A percentile compares a stretch with the other conserved stretches of the same genome.
These are phyloP conservation scores for Zelleria hepariella DNA, from an alignment of 2,888 invertebrate genomes.

Conservation along the genomic window DNA sequence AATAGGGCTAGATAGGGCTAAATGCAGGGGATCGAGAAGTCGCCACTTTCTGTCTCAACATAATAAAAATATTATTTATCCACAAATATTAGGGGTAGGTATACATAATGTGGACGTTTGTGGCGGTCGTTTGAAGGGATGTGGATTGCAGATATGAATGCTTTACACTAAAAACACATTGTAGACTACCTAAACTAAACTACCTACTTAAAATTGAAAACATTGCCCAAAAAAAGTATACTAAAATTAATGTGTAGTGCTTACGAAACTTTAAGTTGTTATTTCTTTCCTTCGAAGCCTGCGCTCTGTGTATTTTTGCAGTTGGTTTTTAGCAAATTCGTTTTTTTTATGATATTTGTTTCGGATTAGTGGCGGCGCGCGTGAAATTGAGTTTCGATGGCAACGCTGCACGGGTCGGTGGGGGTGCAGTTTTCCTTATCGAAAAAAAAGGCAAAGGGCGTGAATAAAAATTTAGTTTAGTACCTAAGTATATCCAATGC, in stretches of 20 bases:
- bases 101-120: too few relatives aligned
- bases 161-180: too few relatives aligned
- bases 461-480: too few relatives aligned
- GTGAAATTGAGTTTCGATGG: background rate
- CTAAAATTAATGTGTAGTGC: background rate
- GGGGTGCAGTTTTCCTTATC: background rate
- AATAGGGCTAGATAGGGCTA: too few relatives aligned
- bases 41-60: too few relatives aligned
- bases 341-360: background rate
- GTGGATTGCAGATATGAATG: too few relatives aligned
- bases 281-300: background rate
- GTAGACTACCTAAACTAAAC: too few relatives aligned
- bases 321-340: background rate
- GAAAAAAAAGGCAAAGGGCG: background rate
- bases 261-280: background rate
- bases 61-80: too few relatives aligned
- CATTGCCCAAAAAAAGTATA: background rate
- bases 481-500: too few relatives aligned
- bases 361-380: background rate
- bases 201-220: background rate
- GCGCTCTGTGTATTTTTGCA: background rate
- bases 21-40: too few relatives aligned
- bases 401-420: background rate
- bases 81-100: too few relatives aligned
- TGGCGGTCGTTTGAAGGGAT: too few relatives aligned